Base-by-base conservation (phyloP, 2,113 vertebrate species). In the Barbus barbus region DNA sequence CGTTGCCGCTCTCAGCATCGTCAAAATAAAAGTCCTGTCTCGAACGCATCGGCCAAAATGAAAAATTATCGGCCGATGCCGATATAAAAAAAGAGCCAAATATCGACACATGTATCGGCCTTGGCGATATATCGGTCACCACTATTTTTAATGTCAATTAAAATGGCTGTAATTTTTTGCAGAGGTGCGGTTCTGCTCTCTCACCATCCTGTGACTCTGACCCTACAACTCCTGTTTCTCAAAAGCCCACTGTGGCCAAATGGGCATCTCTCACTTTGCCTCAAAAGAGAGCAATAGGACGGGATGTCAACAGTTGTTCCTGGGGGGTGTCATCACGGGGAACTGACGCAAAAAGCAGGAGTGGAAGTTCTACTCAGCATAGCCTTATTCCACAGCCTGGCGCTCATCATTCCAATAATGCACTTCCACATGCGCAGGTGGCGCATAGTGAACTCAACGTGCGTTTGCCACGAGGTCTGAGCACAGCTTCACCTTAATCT, bases 401-500 rank as follows among this genome's bases (percentile, higher is more conserved):
- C 26, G 81, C 87, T 2, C 89, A 86, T 38, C 90, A 89, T 60
- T 12, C 84, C 53, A 83, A 72, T 81, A 58, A 78, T 56, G 87
- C 93, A 72, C 85, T 88, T 1, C 87, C 92, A 53, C 94, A 94
- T 81, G 89, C 91, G 5, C 94, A 94, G 89, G 94, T 95, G 87
- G 94, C 94, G 1, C 92, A 93, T 71, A 95, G 94, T 20, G 94
- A 95, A 90, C 94, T 95, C 5, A 95, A 95, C 56, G 94, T 95
- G 84, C 94, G 94, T 53, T 90, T 95, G 77, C 94, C 94, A 82
- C 90, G 94, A 93, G 94, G 94, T 95, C 87, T 72, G 90, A 26
- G 4, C 67, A 46, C 8, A 41, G 6, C 24, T 26, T 36, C n/a
- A 5, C 46, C 71, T 53, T 9, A 8, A 41, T 69, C 61, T 46